Conservation (phyloP, 2,888 invertebrate genomes). For the Oxycera nigricornis region DNA sequence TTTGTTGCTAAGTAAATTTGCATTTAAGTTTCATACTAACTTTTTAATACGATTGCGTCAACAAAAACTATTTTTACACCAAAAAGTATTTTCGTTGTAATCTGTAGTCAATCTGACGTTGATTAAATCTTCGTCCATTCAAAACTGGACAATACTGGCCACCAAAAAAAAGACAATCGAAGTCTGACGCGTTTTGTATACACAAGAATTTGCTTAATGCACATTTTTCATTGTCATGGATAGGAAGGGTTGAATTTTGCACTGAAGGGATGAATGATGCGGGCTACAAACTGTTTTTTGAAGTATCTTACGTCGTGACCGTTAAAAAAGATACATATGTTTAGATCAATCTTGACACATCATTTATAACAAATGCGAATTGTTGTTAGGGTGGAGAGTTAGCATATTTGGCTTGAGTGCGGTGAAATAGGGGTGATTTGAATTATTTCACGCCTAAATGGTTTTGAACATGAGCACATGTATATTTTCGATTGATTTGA, state of each 20-base stretch:
- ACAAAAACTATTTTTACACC: neutral
- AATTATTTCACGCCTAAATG: neutral
- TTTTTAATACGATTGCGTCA: neutral
- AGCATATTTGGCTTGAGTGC: neutral
- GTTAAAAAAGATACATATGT: slow-evolving; percentile 24
- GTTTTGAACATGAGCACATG: slow-evolving; percentile 46
- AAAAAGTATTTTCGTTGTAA: neutral
- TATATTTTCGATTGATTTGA: too few species aligned
- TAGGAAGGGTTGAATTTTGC: slow-evolving; percentile 3
- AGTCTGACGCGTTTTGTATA: neutral
- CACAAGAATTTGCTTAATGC: too few species aligned
- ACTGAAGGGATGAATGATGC: neutral
- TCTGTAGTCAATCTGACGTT: slow-evolving; percentile 15
- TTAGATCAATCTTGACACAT: slow-evolving; percentile 28
- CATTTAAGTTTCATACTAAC: neutral
- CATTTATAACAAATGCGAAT: slow-evolving; percentile 30
- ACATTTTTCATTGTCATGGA: neutral
- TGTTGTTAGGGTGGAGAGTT: neutral
- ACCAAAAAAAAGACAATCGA: slow-evolving; percentile 26
- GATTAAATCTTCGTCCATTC: neutral
- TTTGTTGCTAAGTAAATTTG: neutral
- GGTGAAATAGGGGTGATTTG: slow-evolving; percentile 6
- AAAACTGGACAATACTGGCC: neutral
- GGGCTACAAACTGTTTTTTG: neutral
- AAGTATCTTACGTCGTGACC: slow-evolving; percentile 5